These are phyloP conservation scores for Dolichoris vasculosae DNA, from an alignment of 1,140 invertebrate genomes.

Conservation along the genomic window DNA sequence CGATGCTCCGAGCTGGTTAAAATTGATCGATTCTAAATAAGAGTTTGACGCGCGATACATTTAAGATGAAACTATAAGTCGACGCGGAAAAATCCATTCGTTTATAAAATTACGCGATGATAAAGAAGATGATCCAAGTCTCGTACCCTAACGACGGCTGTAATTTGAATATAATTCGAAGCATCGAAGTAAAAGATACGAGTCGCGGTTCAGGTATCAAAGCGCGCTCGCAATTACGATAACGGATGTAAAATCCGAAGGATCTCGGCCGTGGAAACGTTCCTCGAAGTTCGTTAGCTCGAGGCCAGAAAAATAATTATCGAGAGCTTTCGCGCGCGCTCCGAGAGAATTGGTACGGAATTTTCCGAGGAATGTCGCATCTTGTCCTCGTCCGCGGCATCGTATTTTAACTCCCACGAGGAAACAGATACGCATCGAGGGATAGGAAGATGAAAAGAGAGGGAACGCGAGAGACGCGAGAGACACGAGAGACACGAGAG, in stretches of 20 bases:
- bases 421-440: neutral
- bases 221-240: neutral
- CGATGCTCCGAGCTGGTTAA: too few species aligned
- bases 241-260: neutral
- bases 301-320: neutral
- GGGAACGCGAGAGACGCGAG: neutral
- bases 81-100: too few species aligned
- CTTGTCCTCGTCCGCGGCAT: neutral
- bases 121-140: neutral
- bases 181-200: too few species aligned
- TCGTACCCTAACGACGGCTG: neutral
- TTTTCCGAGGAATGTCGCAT: neutral
- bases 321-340: neutral
- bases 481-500: too few species aligned
- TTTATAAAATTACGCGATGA: neutral
- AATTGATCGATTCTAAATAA: too few species aligned
- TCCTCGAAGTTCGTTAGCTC: neutral
- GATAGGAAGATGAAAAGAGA: neutral
- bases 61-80: too few species aligned
- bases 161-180: too few species aligned
- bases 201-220: too few species aligned
- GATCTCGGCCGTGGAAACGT: too few species aligned
- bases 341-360: neutral
- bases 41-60: too few species aligned
- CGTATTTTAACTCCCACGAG: neutral